A percentile compares a stretch with the other conserved stretches of the same genome.
Conservation (phyloP, 2,113 vertebrate species). For the Cryptotis parvus region DNA sequence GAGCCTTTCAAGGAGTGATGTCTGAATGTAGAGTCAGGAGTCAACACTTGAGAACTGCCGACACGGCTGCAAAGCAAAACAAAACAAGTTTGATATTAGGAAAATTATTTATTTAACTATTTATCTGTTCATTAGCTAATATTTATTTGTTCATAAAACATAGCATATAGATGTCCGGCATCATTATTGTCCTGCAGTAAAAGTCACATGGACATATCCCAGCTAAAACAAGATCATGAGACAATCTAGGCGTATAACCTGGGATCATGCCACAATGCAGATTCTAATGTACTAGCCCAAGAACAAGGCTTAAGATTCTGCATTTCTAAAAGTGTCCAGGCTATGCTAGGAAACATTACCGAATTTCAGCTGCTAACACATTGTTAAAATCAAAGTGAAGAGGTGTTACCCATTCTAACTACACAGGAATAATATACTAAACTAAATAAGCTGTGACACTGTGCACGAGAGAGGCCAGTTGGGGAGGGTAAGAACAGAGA, state of each 20-base stretch:
- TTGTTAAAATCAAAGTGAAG: neutral
- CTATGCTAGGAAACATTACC: neutral
- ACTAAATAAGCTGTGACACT: neutral
- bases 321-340: neutral
- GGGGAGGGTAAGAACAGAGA: slow-evolving; percentile 42
- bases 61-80: too few relatives aligned
- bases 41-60: too few relatives aligned
- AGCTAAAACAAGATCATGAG: too few relatives aligned
- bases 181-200: neutral
- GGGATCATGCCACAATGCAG: neutral
- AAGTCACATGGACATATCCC: neutral
- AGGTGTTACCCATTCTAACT: neutral
- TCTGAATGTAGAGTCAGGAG: too few relatives aligned
- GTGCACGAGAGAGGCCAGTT: neutral
- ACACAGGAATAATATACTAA: neutral
- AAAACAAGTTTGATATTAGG: neutral
- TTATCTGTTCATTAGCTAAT: too few relatives aligned
- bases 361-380: neutral
- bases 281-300: neutral
- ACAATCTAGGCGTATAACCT: too few relatives aligned
- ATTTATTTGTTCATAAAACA: slow-evolving; percentile 24
- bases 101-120: neutral
- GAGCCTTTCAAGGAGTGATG: too few relatives aligned
- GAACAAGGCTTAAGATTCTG: accelerated
- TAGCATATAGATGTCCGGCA: neutral